Evolutionary conservation across 2,113 vertebrate species (phyloP), one percentile per base, ranked within the genome.

Genomic region (Ranitomeya variabilis): DNA sequence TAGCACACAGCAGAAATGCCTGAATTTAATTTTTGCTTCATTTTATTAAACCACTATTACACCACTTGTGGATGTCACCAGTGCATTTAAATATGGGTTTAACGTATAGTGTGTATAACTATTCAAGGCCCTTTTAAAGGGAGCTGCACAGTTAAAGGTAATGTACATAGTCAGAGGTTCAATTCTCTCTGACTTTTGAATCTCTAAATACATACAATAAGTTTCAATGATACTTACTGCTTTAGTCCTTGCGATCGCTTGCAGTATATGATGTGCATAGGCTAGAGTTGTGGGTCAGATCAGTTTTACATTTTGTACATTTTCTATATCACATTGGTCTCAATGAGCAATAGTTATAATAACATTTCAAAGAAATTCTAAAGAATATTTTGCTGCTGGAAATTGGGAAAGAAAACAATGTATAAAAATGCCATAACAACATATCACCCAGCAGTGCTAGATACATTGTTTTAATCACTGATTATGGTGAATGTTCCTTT

Each of bases 381-480:
- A 18, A 52, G 45, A 76, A 76, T 52, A 19, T 76, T 52, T 7
- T n/a, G 66, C n/a, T 31, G 64, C 66, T 67, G 67, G 66, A 54
- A 84, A 26, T n/a, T 26, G 37, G 45, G 62, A 13, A 52, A 71
- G 23, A 51, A 84, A 55, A n/a, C 82, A 84, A 66, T 84, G 51
- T 64, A 66, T 84, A 57, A 26, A 52, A 71, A 52, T 13, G 14
- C 23, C 51, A 84, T 84, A 84, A 69, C 82, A 16, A 67, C 60
- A 69, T 67, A 54, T 84, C 82, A 84, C 82, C 82, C 82, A 84
- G 82, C 82, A 71, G 64, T 84, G 14, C 21, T 69, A 84, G 82
- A 84, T 84, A n/a, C 82, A 84, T 84, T 55, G 82, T 71, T 84
- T 84, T 84, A 84, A 84, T 84, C 82, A 84, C 82, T 69, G 64